Conservation (phyloP, 2,888 invertebrate genomes). For the Gortyna flavago region DNA sequence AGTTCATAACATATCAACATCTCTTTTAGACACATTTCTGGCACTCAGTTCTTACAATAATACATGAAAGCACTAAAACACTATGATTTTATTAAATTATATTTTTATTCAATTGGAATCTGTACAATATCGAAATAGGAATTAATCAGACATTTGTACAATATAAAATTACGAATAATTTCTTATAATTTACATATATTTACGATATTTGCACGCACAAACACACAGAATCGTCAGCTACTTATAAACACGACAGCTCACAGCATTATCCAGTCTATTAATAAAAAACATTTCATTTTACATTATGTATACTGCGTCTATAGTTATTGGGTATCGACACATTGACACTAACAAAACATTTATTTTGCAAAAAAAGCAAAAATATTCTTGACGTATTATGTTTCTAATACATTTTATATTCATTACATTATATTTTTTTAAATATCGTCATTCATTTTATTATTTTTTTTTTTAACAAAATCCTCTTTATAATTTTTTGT, state of each 20-base stretch:
- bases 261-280: constrained; percentile 75
- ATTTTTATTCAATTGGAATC: constrained; percentile 47
- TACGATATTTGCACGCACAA: constrained; percentile 51
- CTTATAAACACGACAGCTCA: constrained; percentile 65
- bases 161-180: constrained; percentile 58
- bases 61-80: constrained; percentile 45
- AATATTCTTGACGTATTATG: constrained; percentile 18
- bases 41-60: not conserved
- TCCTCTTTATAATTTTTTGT: constrained; percentile 16
- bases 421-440: constrained; percentile 49
- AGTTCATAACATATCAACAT: constrained; percentile 24
- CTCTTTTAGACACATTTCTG: not conserved
- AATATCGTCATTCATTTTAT: constrained; percentile 53
- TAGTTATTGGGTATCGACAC: constrained; percentile 56
- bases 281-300: constrained; percentile 67
- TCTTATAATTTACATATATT: constrained; percentile 37
- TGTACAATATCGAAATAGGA: constrained; percentile 46
- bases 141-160: constrained; percentile 55
- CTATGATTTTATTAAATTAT: constrained; percentile 36
- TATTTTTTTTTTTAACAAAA: constrained; percentile 20
- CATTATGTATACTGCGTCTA: constrained; percentile 60
- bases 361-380: constrained; percentile 33
- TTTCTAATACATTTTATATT: constrained; percentile 39
- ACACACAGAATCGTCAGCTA: constrained; percentile 59
- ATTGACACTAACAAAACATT: constrained; percentile 50